Percentiles rank a stretch among this genome's conserved stretches.
Evolutionary conservation across 2,797 vertebrate genomes (phyloP).

Genomic region (Cynopterus sphinx): DNA sequence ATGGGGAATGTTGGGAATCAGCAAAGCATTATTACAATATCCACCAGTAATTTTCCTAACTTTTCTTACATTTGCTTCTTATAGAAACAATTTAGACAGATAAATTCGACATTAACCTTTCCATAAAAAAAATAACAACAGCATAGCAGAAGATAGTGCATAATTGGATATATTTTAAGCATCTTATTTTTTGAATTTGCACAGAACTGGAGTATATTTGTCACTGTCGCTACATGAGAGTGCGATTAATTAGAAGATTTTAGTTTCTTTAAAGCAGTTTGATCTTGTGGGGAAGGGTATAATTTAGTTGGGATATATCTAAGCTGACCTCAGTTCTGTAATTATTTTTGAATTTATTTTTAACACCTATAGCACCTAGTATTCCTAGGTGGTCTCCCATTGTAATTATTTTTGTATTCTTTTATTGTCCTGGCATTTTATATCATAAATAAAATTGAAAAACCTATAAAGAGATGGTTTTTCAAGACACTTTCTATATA

Average conservation of each 20-base stretch:
- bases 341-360: background rate
- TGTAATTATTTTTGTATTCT: background rate
- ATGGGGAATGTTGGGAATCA: background rate
- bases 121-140: background rate
- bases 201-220: background rate
- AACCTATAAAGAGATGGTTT: background rate
- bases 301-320: background rate
- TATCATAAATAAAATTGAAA: background rate
- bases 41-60: background rate
- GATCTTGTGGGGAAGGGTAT: background rate
- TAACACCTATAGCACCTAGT: too few relatives aligned
- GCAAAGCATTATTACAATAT: background rate
- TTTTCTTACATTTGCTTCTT: background rate
- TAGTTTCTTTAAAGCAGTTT: background rate
- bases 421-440: background rate
- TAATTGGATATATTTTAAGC: background rate
- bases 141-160: background rate
- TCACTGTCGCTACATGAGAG: background rate
- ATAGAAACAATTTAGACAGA: background rate
- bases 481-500: background rate
- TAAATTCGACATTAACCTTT: background rate
- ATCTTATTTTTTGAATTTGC: background rate
- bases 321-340: background rate
- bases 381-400: too few relatives aligned
- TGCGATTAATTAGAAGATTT: background rate